Conservation (phyloP, 2,888 invertebrate species). For the Cryptosula pallasiana region DNA sequence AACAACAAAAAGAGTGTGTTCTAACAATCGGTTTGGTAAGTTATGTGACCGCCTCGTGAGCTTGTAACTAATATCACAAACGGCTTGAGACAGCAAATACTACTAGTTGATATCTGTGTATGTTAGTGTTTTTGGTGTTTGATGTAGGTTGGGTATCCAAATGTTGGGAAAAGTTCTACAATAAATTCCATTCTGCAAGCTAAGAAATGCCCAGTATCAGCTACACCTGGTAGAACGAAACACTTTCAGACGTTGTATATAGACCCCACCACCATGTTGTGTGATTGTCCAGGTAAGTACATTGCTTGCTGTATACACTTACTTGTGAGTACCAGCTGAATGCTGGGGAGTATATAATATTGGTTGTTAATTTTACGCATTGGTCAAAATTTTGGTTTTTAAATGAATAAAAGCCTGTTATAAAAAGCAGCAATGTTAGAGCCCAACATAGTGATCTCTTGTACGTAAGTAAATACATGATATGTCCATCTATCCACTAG, state of each 20-base stretch:
- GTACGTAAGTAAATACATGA: too few relatives aligned
- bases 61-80: not conserved
- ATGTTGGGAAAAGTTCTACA: constrained; percentile 99
- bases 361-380: too few relatives aligned
- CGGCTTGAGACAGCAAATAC: not conserved
- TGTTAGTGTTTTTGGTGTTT: too few relatives aligned
- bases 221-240: constrained; percentile 97
- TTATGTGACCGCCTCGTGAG: too few relatives aligned
- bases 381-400: too few relatives aligned
- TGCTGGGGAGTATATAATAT: too few relatives aligned
- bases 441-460: too few relatives aligned
- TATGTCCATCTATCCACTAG: too few relatives aligned
- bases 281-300: constrained; percentile 86
- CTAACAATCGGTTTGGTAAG: constrained; percentile 20
- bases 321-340: too few relatives aligned
- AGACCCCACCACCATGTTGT: constrained; percentile 72
- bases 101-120: too few relatives aligned
- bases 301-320: not conserved
- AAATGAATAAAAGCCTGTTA: too few relatives aligned
- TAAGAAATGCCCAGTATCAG: constrained; percentile 80
- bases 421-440: too few relatives aligned
- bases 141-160: constrained; percentile 84
- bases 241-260: constrained; percentile 84
- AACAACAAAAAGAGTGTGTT: not conserved
- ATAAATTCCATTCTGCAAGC: constrained; percentile 84